Evolutionary conservation across 1,140 invertebrate species (phyloP), one percentile per base, ranked within the genome.

Genomic region (Brachionus rotundiformis): DNA sequence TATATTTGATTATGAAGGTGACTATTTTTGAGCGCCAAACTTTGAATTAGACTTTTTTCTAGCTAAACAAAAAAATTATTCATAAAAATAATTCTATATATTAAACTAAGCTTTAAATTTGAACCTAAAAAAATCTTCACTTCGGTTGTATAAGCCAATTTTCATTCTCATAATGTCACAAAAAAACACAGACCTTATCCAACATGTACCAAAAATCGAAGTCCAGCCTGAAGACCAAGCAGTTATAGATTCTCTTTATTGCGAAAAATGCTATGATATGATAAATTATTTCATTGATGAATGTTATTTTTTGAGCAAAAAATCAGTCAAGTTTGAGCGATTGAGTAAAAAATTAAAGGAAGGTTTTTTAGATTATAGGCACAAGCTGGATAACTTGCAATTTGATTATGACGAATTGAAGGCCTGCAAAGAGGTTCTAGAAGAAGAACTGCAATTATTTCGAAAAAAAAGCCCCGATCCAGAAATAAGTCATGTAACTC

Each of bases 191-290:
- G 19, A 54, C 23, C 16, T 19, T 8, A 27, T 29, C 16, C 11
- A 31, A 29, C 4, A 3, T 63, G 5, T 63, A n/a, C 5, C 61
- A 13, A 63, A 63, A 63, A 63, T 31, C 29, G 13, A 33, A 63
- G 13, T 13, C 10, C 6, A 36, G 19, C 31, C 6, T 16, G 33
- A 68, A 8, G 63, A 68, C 19, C 29, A 68, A 33, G 0, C 29
- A 2, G 8, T 68, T 19, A 63, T 63, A 2, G 41, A 73, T 25
- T 11, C 19, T 10, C 25, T 73, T 25, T 73, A 73, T 16, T 73
- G 68, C n/a, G 36, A 41, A 44, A 73, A 73, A 73, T 73, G 68
- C 29, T 73, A 73, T 25, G 68, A 73, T 10, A 41, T 44, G 25
- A n/a, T 73, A 6, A 44, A 25, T 25, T 73, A 73, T 73, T 73